phyloP scores from a whole-genome alignment of 2,888 invertebrate genomes.

The Chloroclysta siterata region DNA sequence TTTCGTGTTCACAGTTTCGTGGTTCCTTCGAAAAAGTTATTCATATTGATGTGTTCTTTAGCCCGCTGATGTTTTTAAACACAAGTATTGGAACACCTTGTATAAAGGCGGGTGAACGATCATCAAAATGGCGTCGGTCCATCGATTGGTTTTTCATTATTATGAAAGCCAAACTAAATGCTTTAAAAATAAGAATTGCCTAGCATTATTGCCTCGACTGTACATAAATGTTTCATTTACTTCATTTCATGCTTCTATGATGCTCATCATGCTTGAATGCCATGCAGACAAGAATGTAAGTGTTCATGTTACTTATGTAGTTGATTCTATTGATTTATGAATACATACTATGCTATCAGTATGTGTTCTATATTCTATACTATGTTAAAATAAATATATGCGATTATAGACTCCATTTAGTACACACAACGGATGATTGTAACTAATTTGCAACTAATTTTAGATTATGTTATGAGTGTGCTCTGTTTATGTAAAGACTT shows the following conservation, averaged over 20 bases:
- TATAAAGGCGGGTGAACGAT: not conserved
- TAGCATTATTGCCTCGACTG: slow-evolving; percentile 16
- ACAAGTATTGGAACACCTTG: too few species aligned
- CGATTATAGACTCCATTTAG: not conserved
- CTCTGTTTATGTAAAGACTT: too few species aligned
- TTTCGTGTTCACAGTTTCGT: too few species aligned
- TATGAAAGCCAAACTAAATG: not conserved
- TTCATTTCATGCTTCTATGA: slow-evolving; percentile 45
- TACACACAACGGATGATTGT: not conserved
- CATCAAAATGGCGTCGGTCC: not conserved
- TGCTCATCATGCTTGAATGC: slow-evolving; percentile 40
- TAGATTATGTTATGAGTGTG: too few species aligned
- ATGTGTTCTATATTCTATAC: not conserved
- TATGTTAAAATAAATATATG: not conserved
- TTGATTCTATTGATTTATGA: slow-evolving; percentile 10
- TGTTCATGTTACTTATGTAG: slow-evolving; percentile 19
- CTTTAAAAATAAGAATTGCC: not conserved
- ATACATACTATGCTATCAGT: not conserved
- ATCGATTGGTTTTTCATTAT: not conserved
- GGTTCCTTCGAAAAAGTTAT: too few species aligned
- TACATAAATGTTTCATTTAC: slow-evolving; percentile 38
- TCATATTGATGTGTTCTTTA: too few species aligned
- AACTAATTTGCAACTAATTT: too few species aligned
- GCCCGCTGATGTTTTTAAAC: too few species aligned
- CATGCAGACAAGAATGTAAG: slow-evolving; percentile 37